A percentile compares a stretch with the other conserved stretches of the same genome.
These are phyloP conservation scores for Tubiluchus corallicola DNA, from an alignment of 2,888 invertebrate genomes.

Conservation along the genomic window DNA sequence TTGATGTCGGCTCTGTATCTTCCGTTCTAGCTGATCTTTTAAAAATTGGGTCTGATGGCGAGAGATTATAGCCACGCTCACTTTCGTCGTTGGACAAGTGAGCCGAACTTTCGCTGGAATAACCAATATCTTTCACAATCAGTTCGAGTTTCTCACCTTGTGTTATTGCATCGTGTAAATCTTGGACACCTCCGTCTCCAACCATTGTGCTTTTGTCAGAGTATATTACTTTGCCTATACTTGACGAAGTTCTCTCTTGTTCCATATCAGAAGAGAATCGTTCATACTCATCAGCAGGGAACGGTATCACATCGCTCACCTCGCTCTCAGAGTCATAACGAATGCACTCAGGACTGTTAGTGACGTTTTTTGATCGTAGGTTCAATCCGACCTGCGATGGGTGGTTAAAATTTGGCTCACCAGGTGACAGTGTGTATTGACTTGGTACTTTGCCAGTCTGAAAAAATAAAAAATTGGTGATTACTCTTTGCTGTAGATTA, in stretches of 20 bases:
- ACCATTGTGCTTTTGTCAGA: constrained; percentile 16
- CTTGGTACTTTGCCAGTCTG: too few relatives aligned
- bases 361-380: too few relatives aligned
- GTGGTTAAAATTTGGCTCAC: too few relatives aligned
- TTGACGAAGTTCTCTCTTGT: neutral
- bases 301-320: constrained; percentile 14
- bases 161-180: constrained; percentile 14
- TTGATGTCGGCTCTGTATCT: neutral
- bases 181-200: constrained; percentile 14
- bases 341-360: too few relatives aligned
- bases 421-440: too few relatives aligned
- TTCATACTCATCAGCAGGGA: constrained; percentile 15
- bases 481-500: too few relatives aligned
- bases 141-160: constrained; percentile 12
- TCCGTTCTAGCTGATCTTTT: too few relatives aligned
- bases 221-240: neutral
- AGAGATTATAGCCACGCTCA: constrained; percentile 14
- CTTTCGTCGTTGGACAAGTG: constrained; percentile 26
- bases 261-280: constrained; percentile 14
- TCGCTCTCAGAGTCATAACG: neutral
- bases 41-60: neutral
- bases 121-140: constrained; percentile 25
- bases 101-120: constrained; percentile 27
- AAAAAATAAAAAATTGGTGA: too few relatives aligned
- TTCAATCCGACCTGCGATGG: too few relatives aligned